These are phyloP conservation scores for Neodon shergylaensis DNA, from an alignment of 2,113 vertebrate genomes.

Conservation along the genomic window DNA sequence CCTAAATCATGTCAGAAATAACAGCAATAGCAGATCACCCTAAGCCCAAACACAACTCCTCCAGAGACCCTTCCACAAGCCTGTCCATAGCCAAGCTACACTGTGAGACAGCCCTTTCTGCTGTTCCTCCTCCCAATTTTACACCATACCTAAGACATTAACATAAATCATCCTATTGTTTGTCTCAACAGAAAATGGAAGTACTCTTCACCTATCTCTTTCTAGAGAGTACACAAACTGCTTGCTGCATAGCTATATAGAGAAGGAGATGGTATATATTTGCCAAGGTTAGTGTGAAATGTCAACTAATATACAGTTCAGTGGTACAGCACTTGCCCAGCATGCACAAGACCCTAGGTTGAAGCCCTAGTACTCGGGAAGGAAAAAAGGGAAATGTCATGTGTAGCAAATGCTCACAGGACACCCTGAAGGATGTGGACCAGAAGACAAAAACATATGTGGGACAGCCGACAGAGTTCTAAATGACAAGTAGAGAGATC, in stretches of 20 bases:
- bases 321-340: not conserved
- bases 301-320: not conserved
- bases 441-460: not conserved
- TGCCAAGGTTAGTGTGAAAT: not conserved
- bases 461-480: not conserved
- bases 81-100: not conserved
- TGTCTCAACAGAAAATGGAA: conserved; percentile 36
- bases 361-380: not conserved
- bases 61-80: not conserved
- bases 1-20: not conserved
- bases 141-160: not conserved
- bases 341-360: not conserved
- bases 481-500: not conserved
- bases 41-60: not conserved
- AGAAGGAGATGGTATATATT: not conserved
- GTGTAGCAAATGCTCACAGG: not conserved
- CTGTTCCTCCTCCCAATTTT: not conserved
- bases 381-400: not conserved
- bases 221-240: not conserved
- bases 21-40: not conserved
- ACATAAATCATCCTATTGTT: not conserved
- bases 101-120: not conserved
- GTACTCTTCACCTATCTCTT: not conserved
- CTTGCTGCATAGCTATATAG: not conserved
- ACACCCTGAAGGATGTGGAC: not conserved